phyloP scores from a whole-genome alignment of 2,888 invertebrate species.

The Platerodrilus igneus region DNA sequence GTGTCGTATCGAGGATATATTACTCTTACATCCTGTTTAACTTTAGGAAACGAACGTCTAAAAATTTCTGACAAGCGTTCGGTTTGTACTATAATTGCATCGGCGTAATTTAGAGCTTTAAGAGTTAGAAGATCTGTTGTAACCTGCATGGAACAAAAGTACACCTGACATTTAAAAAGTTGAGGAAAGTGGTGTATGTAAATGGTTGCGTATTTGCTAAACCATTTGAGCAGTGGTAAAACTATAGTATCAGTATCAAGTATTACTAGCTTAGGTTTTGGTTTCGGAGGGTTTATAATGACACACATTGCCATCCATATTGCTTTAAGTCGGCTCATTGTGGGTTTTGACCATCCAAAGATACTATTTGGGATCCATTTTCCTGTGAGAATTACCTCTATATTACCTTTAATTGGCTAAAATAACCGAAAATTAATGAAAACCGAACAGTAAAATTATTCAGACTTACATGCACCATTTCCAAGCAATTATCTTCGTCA shows the following conservation, averaged over 20 bases:
- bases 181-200: conserved; percentile 36
- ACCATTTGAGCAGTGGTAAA: conserved; percentile 34
- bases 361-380: conserved; percentile 39
- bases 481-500: conserved; percentile 32
- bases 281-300: conserved; percentile 35
- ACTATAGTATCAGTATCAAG: conserved; percentile 37
- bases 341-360: conserved; percentile 30
- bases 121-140: conserved; percentile 35
- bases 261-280: conserved; percentile 36
- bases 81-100: conserved; percentile 40
- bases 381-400: too few species aligned
- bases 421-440: too few species aligned
- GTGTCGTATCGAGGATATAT: conserved; percentile 39
- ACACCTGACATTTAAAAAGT: conserved; percentile 28
- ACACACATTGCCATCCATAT: conserved; percentile 37
- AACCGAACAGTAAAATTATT: neutral
- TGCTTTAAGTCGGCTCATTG: conserved; percentile 31
- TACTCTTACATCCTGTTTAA: conserved; percentile 31
- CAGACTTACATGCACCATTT: conserved; percentile 39
- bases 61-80: conserved; percentile 38
- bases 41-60: conserved; percentile 36
- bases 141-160: conserved; percentile 34
- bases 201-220: conserved; percentile 36
- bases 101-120: conserved; percentile 37
- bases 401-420: too few species aligned